Evolutionary conservation across 2,113 vertebrate species (phyloP), one percentile per base, ranked within the genome.

Genomic region (Athene cunicularia): DNA sequence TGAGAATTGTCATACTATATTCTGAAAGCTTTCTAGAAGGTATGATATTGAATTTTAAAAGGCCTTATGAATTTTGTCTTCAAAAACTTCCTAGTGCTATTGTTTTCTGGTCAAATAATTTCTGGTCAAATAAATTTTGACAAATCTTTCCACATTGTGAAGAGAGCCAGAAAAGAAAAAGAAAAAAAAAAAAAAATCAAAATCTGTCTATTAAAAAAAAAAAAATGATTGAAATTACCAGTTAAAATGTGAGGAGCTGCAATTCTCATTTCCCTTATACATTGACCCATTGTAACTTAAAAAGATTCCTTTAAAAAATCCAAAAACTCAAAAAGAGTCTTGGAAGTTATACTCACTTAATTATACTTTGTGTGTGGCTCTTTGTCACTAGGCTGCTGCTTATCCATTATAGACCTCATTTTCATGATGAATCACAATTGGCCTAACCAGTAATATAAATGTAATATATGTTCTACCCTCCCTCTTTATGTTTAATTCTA

Each of bases 401-500:
- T 96, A 86, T 76, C 93, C 86, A 82, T 97, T 96, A 93, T 73
- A 98, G 76, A 32, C 82, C 72, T 87, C 84, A 88, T 97, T 96
- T 93, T 96, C 73, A 56, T 86, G 85, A 98, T 97, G 95, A 97
- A 97, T 92, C 75, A 79, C 92, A 96, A 97, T 56, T 96, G 96
- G 72, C 58, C 95, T 96, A 97, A 96, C 71, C 70, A 96, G 96
- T 93, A 95, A 98, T 97, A 97, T 93, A 97, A 98, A 98, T 97
- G 92, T 96, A 97, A 92, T 93, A 58, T 96, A 92, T 94, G 86
- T 77, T 88, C 91, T 88, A 70, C 33, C 86, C 77, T 97, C 90
- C 87, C 72, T 96, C 82, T 96, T 96, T 84, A 96, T 97, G 97
- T 98, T 98, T 98, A 98, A 98, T 98, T 98, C 95, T 89, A 92